These are phyloP conservation scores for Microtus oregoni DNA, from an alignment of 2,113 vertebrate species.

Conservation along the genomic window DNA sequence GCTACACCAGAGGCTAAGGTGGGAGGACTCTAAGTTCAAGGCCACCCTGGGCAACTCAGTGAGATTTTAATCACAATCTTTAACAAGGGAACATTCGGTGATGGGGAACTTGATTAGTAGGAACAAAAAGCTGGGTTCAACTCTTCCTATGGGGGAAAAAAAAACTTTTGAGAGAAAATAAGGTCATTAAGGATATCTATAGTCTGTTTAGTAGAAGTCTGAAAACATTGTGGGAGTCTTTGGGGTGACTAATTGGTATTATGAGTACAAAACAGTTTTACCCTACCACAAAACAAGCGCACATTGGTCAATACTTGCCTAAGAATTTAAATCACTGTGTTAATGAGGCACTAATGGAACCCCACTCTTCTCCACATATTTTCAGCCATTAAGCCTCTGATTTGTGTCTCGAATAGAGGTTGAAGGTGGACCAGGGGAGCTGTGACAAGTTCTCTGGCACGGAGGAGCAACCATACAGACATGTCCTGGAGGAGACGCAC, in stretches of 20 bases:
- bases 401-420: neutral
- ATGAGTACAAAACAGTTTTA: neutral
- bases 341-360: slow-evolving; percentile 2
- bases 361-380: neutral
- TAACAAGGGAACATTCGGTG: neutral
- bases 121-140: neutral
- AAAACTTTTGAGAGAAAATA: neutral
- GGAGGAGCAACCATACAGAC: neutral
- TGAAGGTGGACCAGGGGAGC: neutral
- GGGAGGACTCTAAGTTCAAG: neutral
- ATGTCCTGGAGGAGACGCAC: neutral
- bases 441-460: neutral
- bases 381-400: neutral
- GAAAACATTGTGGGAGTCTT: neutral
- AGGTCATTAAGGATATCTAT: neutral
- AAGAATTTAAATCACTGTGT: slow-evolving; percentile 8
- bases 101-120: neutral
- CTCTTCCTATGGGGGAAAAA: neutral
- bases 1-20: neutral
- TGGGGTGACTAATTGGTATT: neutral
- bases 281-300: neutral
- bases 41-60: neutral
- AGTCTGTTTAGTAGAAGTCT: neutral
- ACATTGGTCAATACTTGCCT: neutral
- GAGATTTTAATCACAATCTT: neutral